Base-by-base conservation (phyloP, 2,888 invertebrate genomes). In the Lochmaea crataegi region DNA sequence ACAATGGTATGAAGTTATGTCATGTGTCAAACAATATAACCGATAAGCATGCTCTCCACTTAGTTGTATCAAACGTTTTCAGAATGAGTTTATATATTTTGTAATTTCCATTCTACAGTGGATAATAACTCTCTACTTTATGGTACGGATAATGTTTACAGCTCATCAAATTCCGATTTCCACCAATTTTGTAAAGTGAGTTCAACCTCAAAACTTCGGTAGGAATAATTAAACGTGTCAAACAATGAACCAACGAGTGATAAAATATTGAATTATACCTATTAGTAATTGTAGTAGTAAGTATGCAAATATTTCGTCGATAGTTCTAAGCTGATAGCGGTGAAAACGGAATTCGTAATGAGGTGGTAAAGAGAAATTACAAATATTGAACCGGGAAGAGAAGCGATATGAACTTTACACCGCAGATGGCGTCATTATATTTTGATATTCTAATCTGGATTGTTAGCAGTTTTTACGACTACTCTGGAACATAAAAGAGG, bases 201-300 rank as follows among this genome's bases (percentile, higher is more conserved):
- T 6, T 16, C 7, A 16, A 51, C 51, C n/a, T 51, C n/a, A 51
- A 51, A 51, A 51, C 16, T 51, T 16, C 16, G n/a, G 2, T 51
- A 1, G 16, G n/a, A 51, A 51, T 51, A 51, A 51, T 51, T 51
- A 16, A 51, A 16, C 51, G 16, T 16, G 51, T 51, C 45, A 51
- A 51, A 51, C 16, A n/a, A n/a, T 16, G 5, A 51, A 51, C 16
- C 51, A 51, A 51, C 51, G 6, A 5, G 4, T 45, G 5, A n/a
- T 51, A 16, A 16, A 51, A 51, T 51, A 22, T 63, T 18, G 38
- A 68, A 63, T 73, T 58, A 41, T 65, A 72, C 10, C 61, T 72
- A 12, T 7, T 16, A 16, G 16, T 38, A 38, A 9, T 38, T 38
- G n/a, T n/a, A 51, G 14, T 14, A 14, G 51, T 16, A 16, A 51